Conservation (phyloP, 1,140 invertebrate species). For the Sweltsa coloradensis region DNA sequence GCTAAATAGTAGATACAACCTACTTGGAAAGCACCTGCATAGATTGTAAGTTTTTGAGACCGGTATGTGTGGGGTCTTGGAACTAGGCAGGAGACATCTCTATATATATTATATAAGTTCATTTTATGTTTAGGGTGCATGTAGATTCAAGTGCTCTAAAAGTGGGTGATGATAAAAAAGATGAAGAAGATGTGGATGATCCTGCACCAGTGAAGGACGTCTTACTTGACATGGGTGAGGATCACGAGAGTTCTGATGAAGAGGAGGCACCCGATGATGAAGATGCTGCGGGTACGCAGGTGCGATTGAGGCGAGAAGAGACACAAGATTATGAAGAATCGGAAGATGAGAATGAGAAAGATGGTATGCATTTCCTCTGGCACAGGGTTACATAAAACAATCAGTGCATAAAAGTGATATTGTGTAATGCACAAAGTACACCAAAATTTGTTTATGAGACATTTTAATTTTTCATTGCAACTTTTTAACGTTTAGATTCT, state of each 20-base stretch:
- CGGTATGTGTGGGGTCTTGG: too few relatives aligned
- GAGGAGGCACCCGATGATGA: constrained; percentile 43
- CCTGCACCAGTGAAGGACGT: constrained; percentile 21
- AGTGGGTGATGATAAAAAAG: constrained; percentile 27
- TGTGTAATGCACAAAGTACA: too few relatives aligned
- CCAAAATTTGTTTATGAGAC: too few relatives aligned
- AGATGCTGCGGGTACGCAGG: constrained; percentile 42
- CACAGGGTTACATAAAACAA: too few relatives aligned
- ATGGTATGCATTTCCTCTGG: too few relatives aligned
- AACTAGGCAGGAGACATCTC: too few relatives aligned
- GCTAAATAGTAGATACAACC: too few relatives aligned
- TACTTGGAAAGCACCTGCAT: too few relatives aligned
- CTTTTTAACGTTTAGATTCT: too few relatives aligned
- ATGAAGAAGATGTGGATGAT: constrained; percentile 21
- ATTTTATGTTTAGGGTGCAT: not conserved
- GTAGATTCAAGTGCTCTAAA: not conserved
- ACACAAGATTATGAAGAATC: constrained; percentile 69
- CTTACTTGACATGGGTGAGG: constrained; percentile 28
- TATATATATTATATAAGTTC: not conserved
- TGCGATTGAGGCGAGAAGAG: constrained; percentile 41
- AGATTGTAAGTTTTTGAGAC: too few relatives aligned
- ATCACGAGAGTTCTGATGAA: constrained; percentile 46
- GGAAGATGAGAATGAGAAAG: constrained; percentile 51
- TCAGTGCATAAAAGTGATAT: too few relatives aligned
- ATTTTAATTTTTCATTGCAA: too few relatives aligned